phyloP scores from a whole-genome alignment of 2,113 vertebrate species.

The Callithrix jacchus region DNA sequence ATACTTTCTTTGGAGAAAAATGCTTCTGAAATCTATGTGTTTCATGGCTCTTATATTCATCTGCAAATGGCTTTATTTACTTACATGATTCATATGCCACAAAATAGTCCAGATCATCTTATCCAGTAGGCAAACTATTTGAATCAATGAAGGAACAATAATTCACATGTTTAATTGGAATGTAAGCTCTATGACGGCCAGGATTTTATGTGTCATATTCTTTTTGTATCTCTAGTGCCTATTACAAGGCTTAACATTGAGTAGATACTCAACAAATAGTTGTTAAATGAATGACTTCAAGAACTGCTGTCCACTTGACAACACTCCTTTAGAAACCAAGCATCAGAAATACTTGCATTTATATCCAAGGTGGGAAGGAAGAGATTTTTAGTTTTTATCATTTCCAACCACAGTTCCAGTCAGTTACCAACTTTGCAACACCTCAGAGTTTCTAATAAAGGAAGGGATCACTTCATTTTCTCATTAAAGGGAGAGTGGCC shows the following conservation, averaged over 20 bases:
- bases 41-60: neutral
- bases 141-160: neutral
- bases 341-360: neutral
- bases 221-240: neutral
- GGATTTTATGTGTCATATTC: neutral
- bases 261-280: neutral
- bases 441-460: neutral
- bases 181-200: neutral
- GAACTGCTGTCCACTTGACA: neutral
- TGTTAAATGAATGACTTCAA: neutral
- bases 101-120: neutral
- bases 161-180: neutral
- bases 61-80: neutral
- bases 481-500: neutral
- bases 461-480: neutral
- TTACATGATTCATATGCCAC: neutral
- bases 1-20: neutral
- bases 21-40: neutral
- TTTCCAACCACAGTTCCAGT: neutral
- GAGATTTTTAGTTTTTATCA: neutral
- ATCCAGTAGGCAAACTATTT: neutral
- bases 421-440: neutral
- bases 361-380: neutral
- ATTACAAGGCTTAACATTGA: neutral
- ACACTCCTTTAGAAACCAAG: neutral